Conservation (phyloP, 2,797 vertebrate genomes). For the Gymnothorax reevesii region DNA sequence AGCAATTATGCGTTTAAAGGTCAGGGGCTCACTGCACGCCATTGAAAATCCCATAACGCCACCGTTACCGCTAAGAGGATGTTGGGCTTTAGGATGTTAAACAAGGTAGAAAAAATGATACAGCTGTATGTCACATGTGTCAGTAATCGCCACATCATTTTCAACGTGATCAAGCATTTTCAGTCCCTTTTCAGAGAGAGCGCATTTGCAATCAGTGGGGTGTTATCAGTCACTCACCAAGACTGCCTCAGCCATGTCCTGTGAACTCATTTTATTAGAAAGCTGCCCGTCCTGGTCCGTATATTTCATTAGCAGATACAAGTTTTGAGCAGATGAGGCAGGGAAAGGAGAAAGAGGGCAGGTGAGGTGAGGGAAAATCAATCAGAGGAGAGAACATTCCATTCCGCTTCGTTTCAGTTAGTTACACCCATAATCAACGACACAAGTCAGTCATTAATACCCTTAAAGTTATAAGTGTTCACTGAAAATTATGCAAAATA, state of each 20-base stretch:
- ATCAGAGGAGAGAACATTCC: background rate
- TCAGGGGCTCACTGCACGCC: too few species aligned
- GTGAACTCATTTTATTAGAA: constrained; percentile 37
- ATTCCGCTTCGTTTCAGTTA: background rate
- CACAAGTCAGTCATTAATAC: background rate
- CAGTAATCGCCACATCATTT: background rate
- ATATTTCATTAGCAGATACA: constrained; percentile 3
- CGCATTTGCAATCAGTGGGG: constrained; percentile 14
- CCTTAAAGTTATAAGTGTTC: background rate
- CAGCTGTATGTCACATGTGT: background rate
- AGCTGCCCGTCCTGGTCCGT: constrained; percentile 40
- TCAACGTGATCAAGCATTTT: background rate
- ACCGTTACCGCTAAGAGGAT: too few species aligned
- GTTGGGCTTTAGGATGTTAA: background rate
- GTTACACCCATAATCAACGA: background rate
- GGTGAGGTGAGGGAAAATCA: background rate
- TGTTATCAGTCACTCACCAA: constrained; percentile 45
- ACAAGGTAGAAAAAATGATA: background rate
- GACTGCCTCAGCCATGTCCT: constrained; percentile 25
- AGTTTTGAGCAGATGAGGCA: constrained; percentile 20
- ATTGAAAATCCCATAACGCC: too few species aligned
- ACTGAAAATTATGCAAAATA: too few species aligned
- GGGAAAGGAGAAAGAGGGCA: constrained; percentile 17
- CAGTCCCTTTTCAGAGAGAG: constrained; percentile 14
- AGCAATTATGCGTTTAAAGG: too few species aligned